These are phyloP conservation scores for Xiphorhynchus elegans DNA, from an alignment of 2,113 vertebrate species.

Conservation along the genomic window DNA sequence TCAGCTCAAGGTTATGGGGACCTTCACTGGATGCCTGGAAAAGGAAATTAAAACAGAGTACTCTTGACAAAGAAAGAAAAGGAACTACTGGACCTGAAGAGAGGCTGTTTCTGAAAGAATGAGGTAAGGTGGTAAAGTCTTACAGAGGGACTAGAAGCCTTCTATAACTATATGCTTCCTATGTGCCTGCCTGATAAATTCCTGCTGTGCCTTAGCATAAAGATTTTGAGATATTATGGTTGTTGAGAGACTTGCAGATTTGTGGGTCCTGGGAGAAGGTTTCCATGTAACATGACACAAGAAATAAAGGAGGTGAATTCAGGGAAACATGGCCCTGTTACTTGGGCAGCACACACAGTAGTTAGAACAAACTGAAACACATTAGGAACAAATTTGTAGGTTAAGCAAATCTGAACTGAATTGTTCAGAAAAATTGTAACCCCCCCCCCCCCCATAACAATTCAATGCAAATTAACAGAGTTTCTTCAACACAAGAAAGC, in stretches of 20 bases:
- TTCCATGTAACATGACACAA: background rate
- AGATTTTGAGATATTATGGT: background rate
- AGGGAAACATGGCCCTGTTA: background rate
- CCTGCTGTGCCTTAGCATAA: background rate
- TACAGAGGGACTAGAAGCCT: background rate
- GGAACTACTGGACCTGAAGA: background rate
- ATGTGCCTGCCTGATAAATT: background rate
- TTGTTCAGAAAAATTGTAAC: background rate
- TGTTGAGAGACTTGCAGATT: background rate
- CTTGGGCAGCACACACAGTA: background rate
- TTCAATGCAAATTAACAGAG: background rate
- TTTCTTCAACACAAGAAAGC: background rate
- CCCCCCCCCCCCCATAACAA: background rate
- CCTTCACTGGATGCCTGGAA: background rate
- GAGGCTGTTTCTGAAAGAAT: background rate
- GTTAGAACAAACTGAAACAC: background rate
- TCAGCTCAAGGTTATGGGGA: background rate
- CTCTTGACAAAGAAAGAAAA: background rate
- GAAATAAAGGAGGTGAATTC: background rate
- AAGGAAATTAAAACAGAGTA: background rate
- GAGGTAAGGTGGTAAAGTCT: background rate
- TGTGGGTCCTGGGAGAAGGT: background rate
- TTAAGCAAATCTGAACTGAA: background rate
- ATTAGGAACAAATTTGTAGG: background rate
- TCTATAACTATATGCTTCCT: background rate